phyloP scores from a whole-genome alignment of 1,140 invertebrate species.

The Atta texana region DNA sequence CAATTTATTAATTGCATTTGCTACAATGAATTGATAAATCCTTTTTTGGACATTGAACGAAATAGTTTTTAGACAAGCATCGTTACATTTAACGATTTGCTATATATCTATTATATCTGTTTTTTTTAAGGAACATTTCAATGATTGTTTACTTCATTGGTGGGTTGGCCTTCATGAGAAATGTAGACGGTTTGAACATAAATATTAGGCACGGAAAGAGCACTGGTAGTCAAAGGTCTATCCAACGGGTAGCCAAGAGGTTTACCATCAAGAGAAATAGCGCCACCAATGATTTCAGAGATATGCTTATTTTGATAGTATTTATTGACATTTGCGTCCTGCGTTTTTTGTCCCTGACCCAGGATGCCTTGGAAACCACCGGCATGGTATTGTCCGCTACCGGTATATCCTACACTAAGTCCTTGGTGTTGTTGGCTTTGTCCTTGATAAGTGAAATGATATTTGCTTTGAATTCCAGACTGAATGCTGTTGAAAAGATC shows the following conservation, averaged over 20 bases:
- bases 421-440: slow-evolving; percentile 53
- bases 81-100: not conserved
- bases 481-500: slow-evolving; percentile 37
- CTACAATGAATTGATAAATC: slow-evolving; percentile 58
- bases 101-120: not conserved
- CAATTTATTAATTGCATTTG: slow-evolving; percentile 75
- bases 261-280: slow-evolving; percentile 82
- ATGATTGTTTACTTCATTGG: slow-evolving; percentile 62
- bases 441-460: slow-evolving; percentile 53
- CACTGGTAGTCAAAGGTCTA: slow-evolving; percentile 82
- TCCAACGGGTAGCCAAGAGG: slow-evolving; percentile 87
- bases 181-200: slow-evolving; percentile 84
- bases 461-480: slow-evolving; percentile 58
- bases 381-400: slow-evolving; percentile 76
- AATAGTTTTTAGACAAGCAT: slow-evolving; percentile 10
- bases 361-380: slow-evolving; percentile 74
- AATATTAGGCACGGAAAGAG: slow-evolving; percentile 84
- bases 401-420: slow-evolving; percentile 38
- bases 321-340: slow-evolving; percentile 72
- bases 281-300: slow-evolving; percentile 80
- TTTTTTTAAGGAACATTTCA: slow-evolving; percentile 56
- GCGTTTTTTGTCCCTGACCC: slow-evolving; percentile 61
- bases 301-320: slow-evolving; percentile 79
- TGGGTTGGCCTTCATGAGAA: slow-evolving; percentile 81
- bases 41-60: slow-evolving; percentile 51